phyloP scores from a whole-genome alignment of 1,140 invertebrate genomes.

The Drosophila repleta region DNA sequence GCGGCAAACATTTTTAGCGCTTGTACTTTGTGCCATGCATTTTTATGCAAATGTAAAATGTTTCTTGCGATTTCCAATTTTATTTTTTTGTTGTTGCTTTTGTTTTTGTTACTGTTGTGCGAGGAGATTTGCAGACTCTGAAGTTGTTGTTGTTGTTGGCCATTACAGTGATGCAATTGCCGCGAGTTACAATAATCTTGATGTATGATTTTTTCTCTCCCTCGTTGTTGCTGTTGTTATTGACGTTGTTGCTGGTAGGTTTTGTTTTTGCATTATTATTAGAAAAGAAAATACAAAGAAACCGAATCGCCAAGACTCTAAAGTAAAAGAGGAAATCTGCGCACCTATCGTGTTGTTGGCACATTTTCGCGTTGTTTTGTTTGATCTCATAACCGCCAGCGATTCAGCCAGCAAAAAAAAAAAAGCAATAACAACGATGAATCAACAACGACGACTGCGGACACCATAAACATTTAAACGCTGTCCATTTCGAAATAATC shows the following conservation, averaged over 20 bases:
- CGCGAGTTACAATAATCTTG: conserved; percentile 82
- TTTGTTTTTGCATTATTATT: conserved; percentile 51
- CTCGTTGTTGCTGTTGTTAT: conserved; percentile 35
- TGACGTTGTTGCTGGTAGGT: conserved; percentile 31
- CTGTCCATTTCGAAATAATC: conserved; percentile 82
- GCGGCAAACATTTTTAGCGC: conserved; percentile 80
- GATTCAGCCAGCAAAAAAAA: conserved; percentile 57
- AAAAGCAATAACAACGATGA: conserved; percentile 38
- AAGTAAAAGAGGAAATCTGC: conserved; percentile 75
- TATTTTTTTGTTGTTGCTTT: conserved; percentile 18
- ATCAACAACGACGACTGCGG: conserved; percentile 39
- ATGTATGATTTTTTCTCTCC: conserved; percentile 66
- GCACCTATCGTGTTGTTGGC: conserved; percentile 78
- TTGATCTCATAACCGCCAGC: conserved; percentile 81
- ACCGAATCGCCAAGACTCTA: conserved; percentile 32
- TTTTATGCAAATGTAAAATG: conserved; percentile 83
- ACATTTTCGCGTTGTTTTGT: conserved; percentile 77
- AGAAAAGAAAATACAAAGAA: conserved; percentile 54
- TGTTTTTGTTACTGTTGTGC: conserved; percentile 22
- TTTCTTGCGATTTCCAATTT: conserved; percentile 79
- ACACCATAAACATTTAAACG: conserved; percentile 75
- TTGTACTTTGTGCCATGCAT: conserved; percentile 76
- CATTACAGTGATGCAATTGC: conserved; percentile 82
- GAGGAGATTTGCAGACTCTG: conserved; percentile 13
- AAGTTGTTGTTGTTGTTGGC: conserved; percentile 47